Evolutionary conservation across 1,140 invertebrate genomes (phyloP).

Genomic region (Rhizoglyphus robini): DNA sequence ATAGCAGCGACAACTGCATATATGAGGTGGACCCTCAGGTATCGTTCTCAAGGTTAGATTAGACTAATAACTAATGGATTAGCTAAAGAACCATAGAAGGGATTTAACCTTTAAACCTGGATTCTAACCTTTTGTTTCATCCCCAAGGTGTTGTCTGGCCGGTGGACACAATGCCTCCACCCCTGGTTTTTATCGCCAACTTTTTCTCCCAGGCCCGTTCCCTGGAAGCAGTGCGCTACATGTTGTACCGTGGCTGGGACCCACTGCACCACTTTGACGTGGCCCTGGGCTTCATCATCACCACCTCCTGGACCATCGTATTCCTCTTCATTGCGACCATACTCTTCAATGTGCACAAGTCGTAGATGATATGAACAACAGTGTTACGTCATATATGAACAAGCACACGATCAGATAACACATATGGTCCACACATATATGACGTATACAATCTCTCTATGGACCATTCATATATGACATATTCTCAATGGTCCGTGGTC

Average conservation of each 20-base stretch:
- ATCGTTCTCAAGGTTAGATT: slow-evolving; percentile 71
- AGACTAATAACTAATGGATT: neutral
- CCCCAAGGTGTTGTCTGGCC: slow-evolving; percentile 74
- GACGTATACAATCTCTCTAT: too few relatives aligned
- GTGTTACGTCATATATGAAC: too few relatives aligned
- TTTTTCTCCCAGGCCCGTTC: slow-evolving; percentile 76
- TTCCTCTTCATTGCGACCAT: slow-evolving; percentile 62
- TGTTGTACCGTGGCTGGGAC: slow-evolving; percentile 22
- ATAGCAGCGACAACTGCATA: too few relatives aligned
- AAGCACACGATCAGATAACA: too few relatives aligned
- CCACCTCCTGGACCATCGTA: slow-evolving; percentile 30
- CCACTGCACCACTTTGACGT: slow-evolving; percentile 27
- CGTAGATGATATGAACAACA: too few relatives aligned
- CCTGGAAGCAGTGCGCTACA: slow-evolving; percentile 21
- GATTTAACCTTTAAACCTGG: neutral
- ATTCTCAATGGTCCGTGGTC: too few relatives aligned
- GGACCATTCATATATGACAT: too few relatives aligned
- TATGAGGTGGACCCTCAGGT: too few relatives aligned
- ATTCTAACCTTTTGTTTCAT: neutral
- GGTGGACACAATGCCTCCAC: slow-evolving; percentile 75
- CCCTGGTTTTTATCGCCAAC: slow-evolving; percentile 62
- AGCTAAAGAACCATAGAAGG: too few relatives aligned
- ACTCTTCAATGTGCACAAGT: slow-evolving; percentile 24
- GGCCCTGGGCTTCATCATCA: slow-evolving; percentile 14
- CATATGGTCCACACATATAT: too few relatives aligned